These are phyloP conservation scores for Acanthococcus lagerstroemiae DNA, from an alignment of 2,888 invertebrate species.

Conservation along the genomic window DNA sequence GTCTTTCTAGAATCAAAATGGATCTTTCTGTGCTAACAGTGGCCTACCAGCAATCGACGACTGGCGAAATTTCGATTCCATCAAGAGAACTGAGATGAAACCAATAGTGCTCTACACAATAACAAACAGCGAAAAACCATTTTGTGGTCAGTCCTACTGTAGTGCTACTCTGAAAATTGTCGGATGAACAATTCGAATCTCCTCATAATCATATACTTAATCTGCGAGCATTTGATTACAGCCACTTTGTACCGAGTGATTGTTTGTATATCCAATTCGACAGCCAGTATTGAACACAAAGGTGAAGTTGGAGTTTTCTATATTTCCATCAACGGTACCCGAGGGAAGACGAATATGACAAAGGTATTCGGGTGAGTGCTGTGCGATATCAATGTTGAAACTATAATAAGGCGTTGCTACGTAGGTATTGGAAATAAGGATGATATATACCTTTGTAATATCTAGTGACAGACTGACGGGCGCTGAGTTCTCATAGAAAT, in stretches of 20 bases:
- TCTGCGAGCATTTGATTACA: slow-evolving; percentile 45
- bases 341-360: slow-evolving; percentile 49
- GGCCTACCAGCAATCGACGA: slow-evolving; percentile 42
- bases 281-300: slow-evolving; percentile 60
- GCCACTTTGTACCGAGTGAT: slow-evolving; percentile 69
- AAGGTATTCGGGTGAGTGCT: slow-evolving; percentile 39
- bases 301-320: slow-evolving; percentile 68
- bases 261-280: slow-evolving; percentile 61
- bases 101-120: slow-evolving; percentile 56
- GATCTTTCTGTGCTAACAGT: slow-evolving; percentile 47
- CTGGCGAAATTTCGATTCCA: slow-evolving; percentile 43
- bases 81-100: slow-evolving; percentile 12
- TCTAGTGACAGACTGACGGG: too few relatives aligned
- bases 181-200: too few relatives aligned
- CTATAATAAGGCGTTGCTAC: too few relatives aligned
- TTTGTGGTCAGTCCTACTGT: slow-evolving; percentile 59
- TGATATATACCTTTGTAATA: too few relatives aligned
- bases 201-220: too few relatives aligned
- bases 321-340: slow-evolving; percentile 54
- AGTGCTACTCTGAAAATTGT: too few relatives aligned
- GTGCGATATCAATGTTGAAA: too few relatives aligned
- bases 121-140: slow-evolving; percentile 60
- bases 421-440: too few relatives aligned
- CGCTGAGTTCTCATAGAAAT: too few relatives aligned
- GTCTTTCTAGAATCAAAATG: slow-evolving; percentile 50